A percentile compares a stretch with the other conserved stretches of the same genome.
Conservation (phyloP, 2,797 vertebrate species). For the Gymnothorax javanicus region DNA sequence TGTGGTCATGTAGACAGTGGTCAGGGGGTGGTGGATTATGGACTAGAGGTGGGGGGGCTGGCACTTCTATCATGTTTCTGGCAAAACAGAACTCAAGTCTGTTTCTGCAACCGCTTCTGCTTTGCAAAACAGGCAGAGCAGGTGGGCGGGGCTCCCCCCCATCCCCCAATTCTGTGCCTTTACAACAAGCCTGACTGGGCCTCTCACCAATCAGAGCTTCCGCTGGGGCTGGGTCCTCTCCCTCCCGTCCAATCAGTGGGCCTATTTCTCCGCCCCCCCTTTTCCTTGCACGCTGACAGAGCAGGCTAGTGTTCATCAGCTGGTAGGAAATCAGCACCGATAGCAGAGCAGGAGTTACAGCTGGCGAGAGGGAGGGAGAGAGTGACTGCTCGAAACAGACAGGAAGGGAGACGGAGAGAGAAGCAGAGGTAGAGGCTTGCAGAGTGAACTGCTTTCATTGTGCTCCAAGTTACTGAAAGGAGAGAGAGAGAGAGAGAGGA, state of each 20-base stretch:
- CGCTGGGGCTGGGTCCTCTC: slow-evolving; percentile 19
- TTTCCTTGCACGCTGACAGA: slow-evolving; percentile 70
- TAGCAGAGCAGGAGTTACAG: slow-evolving; percentile 48
- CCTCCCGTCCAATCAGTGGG: slow-evolving; percentile 57
- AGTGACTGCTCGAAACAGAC: slow-evolving; percentile 30
- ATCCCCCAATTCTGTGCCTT: not conserved
- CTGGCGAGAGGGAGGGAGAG: slow-evolving; percentile 28
- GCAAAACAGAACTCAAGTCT: slow-evolving; percentile 15
- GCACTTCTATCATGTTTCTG: slow-evolving; percentile 46
- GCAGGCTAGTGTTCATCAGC: slow-evolving; percentile 73
- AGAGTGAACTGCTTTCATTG: slow-evolving; percentile 48
- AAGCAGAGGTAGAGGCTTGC: slow-evolving; percentile 37
- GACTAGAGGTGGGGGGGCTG: not conserved
- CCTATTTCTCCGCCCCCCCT: slow-evolving; percentile 24
- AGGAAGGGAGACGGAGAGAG: slow-evolving; percentile 29
- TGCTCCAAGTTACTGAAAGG: slow-evolving; percentile 46
- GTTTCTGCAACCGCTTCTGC: slow-evolving; percentile 34
- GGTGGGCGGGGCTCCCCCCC: slow-evolving; percentile 55
- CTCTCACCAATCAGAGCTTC: slow-evolving; percentile 21
- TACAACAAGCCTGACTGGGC: not conserved
- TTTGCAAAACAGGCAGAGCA: slow-evolving; percentile 63
- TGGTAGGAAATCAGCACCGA: slow-evolving; percentile 70
- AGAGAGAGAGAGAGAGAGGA: slow-evolving; percentile 34
- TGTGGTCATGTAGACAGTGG: slow-evolving; percentile 17
- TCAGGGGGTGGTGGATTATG: slow-evolving; percentile 22